A percentile compares a stretch with the other conserved stretches of the same genome.
phyloP scores from a whole-genome alignment of 2,797 vertebrate species.

The Diplodus sargus region DNA sequence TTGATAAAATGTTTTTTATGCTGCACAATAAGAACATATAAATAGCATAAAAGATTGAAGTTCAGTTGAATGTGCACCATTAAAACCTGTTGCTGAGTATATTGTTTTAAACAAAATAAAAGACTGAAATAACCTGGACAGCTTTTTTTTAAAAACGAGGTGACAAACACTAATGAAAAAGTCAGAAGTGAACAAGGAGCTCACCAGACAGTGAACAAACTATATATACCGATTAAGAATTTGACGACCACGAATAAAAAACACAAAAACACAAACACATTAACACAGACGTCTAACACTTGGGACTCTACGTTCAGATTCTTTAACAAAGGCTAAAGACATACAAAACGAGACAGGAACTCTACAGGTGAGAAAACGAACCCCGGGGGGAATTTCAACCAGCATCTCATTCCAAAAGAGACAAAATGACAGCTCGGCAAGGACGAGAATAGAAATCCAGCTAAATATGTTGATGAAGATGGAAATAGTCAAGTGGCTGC shows the following conservation, averaged over 20 bases:
- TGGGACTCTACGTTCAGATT: conserved; percentile 18
- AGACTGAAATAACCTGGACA: conserved; percentile 24
- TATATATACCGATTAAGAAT: not conserved
- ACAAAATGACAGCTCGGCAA: conserved; percentile 9
- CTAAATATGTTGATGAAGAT: conserved; percentile 5
- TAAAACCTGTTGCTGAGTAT: no score
- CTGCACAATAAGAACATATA: not conserved
- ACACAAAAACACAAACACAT: conserved; percentile 6
- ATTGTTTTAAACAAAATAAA: conserved; percentile 9
- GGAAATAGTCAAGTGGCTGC: not conserved
- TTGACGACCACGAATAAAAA: no score
- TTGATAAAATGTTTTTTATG: not conserved
- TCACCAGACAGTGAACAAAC: conserved; percentile 26
- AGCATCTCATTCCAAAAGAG: conserved; percentile 8
- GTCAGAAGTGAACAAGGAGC: conserved; percentile 30
- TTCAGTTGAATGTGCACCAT: not conserved
- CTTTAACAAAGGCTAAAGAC: conserved; percentile 38
- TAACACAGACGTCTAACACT: not conserved
- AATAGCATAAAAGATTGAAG: not conserved
- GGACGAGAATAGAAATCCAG: conserved; percentile 12
- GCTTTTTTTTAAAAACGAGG: conserved; percentile 2
- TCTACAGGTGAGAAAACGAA: conserved; percentile 47
- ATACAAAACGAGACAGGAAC: conserved; percentile 31
- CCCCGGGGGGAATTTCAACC: conserved; percentile 36
- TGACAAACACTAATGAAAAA: conserved; percentile 29